These are phyloP conservation scores for Arnoldichthys spilopterus DNA, from an alignment of 2,797 vertebrate species.

Conservation along the genomic window DNA sequence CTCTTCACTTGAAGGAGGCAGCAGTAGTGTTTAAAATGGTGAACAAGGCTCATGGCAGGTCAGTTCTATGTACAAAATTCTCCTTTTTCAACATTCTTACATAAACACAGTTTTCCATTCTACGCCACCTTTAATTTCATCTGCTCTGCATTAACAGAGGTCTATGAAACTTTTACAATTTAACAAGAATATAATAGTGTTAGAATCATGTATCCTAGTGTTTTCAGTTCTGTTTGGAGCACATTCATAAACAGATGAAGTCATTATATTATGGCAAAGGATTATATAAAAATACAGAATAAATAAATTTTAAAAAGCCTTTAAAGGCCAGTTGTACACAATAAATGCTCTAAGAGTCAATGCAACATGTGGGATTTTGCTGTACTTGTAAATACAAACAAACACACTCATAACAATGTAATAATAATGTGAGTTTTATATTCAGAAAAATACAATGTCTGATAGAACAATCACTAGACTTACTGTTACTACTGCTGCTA, in stretches of 20 bases:
- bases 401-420: neutral
- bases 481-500: neutral
- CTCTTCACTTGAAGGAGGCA: too few relatives aligned
- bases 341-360: neutral
- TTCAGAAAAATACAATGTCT: slow-evolving; percentile 8
- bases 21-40: too few relatives aligned
- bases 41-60: too few relatives aligned
- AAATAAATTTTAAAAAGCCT: too few relatives aligned
- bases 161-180: neutral
- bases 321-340: neutral
- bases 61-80: too few relatives aligned
- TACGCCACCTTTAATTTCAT: too few relatives aligned
- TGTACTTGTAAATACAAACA: neutral
- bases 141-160: neutral
- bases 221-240: neutral
- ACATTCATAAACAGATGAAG: neutral
- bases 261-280: neutral
- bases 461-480: neutral
- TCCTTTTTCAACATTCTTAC: too few relatives aligned
- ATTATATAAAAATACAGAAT: neutral
- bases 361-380: neutral
- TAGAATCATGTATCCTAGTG: too few relatives aligned
- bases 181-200: neutral
- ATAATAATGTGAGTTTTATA: neutral
- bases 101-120: too few relatives aligned